Evolutionary conservation across 2,113 vertebrate genomes (phyloP).

Genomic region (Indicator indicator): DNA sequence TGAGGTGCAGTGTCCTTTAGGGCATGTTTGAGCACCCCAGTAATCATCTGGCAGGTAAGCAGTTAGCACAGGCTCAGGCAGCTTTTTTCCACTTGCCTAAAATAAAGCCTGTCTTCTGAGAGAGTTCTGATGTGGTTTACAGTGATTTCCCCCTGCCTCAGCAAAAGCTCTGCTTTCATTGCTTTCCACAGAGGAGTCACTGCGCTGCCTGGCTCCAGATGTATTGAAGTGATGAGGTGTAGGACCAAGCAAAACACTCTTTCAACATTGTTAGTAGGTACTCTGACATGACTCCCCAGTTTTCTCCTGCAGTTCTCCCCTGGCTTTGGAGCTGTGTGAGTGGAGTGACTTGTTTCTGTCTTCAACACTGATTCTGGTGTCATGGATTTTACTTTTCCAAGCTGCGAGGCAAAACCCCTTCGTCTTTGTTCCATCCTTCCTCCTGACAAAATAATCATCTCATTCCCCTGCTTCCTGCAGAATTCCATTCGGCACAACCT

Average conservation of each 20-base stretch:
- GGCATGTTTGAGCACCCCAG: slow-evolving; percentile 28
- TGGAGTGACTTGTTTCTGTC: neutral
- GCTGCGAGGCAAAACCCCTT: neutral
- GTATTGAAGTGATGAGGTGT: neutral
- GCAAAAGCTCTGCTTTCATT: slow-evolving; percentile 36
- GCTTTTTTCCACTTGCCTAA: neutral
- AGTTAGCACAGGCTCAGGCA: slow-evolving; percentile 41
- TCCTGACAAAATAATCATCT: neutral
- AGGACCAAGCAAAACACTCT: neutral
- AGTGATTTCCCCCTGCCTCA: slow-evolving; percentile 7
- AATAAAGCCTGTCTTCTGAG: neutral
- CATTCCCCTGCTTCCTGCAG: slow-evolving; percentile 74
- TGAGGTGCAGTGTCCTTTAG: slow-evolving; percentile 20
- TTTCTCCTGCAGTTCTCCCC: neutral
- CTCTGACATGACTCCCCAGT: neutral
- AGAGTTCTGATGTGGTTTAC: slow-evolving; percentile 37
- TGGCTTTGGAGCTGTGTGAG: neutral
- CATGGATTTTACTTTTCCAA: neutral
- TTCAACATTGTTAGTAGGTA: neutral
- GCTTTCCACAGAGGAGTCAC: neutral
- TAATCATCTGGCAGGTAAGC: neutral
- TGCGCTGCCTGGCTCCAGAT: neutral
- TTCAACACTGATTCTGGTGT: neutral
- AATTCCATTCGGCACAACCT: slow-evolving; percentile 99
- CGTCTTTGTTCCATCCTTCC: neutral